Evolutionary conservation across 1,140 invertebrate genomes (phyloP), one percentile per base, ranked within the genome.

Genomic region (Leguminivora glycinivorella): DNA sequence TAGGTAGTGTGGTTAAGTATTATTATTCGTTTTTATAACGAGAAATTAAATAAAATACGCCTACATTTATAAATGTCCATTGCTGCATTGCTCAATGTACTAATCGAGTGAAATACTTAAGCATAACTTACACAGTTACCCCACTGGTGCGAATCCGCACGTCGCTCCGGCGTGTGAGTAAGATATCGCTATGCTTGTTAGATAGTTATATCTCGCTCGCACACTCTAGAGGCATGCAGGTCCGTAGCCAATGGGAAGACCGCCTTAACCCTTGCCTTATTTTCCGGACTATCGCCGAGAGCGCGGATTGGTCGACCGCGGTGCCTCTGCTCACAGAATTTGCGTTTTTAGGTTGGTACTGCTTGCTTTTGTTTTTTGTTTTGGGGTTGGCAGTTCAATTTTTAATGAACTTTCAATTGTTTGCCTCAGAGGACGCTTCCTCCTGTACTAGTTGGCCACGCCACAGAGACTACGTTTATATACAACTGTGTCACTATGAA

Each of bases 311-410:
- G 83, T 83, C 81, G 82, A 75, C 73, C 73, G 76, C 89, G 88
- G 88, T 88, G 84, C 85, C 89, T 88, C 87, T 91, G 85, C 88
- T 91, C 88, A 91, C 89, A 85, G 81, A 81, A 89, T 86, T 85
- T 91, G 80, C 80, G 77, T 87, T 91, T 90, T 91, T 91, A 91
- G 89, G 89, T 91, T 89, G 76, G 89, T 91, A 91, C 79, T 67
- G 83, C 86, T 82, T 85, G 87, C 85, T 87, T 85, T 78, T 25
- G 43, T 67, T 67, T 67, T 22, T 67, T 7, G 6, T 43, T 40
- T 67, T 67, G 14, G 29, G 19, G 5, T 43, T 43, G n/a, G 40
- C 40, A 43, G n/a, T 43, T 43, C n/a, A 43, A 17, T 17, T 17
- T 43, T 9, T 38, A 38, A 38, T 38, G 0, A 34, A 34, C 12